Conservation (phyloP, 2,113 vertebrate genomes). For the Spea multiplicata region DNA sequence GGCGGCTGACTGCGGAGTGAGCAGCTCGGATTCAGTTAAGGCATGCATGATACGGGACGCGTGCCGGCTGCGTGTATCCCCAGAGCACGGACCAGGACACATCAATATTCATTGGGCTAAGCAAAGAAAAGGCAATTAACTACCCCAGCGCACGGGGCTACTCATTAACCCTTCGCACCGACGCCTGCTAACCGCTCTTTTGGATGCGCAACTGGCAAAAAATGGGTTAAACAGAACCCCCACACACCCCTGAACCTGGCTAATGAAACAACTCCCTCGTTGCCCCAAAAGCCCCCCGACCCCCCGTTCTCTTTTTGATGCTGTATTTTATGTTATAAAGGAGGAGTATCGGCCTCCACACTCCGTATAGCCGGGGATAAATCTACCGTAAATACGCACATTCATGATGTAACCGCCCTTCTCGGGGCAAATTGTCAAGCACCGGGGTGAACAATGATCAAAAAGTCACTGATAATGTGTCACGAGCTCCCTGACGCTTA, state of each 20-base stretch:
- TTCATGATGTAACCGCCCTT: no score
- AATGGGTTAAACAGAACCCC: background rate
- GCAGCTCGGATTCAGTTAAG: constrained; percentile 73
- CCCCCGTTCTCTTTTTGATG: constrained; percentile 24
- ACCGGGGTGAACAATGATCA: no score
- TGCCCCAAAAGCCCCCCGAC: constrained; percentile 22
- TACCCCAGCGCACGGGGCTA: constrained; percentile 67
- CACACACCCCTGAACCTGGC: background rate
- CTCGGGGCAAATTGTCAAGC: no score
- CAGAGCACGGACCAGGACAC: constrained; percentile 65
- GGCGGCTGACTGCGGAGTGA: constrained; percentile 71
- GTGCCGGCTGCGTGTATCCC: constrained; percentile 64
- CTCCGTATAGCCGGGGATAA: no score
- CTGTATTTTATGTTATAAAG: background rate
- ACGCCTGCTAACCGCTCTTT: constrained; percentile 45
- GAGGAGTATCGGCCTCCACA: no score
- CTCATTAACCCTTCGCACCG: constrained; percentile 58
- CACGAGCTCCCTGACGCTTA: no score
- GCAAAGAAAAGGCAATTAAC: constrained; percentile 75
- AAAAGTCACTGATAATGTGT: no score
- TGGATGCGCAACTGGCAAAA: background rate
- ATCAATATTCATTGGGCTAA: constrained; percentile 77
- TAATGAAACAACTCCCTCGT: constrained; percentile 44
- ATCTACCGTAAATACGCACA: no score
- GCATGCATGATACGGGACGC: constrained; percentile 72